A percentile compares a stretch with the other conserved stretches of the same genome.
Conservation (phyloP, 2,888 invertebrate genomes). For the Acrobeloides nanus region DNA sequence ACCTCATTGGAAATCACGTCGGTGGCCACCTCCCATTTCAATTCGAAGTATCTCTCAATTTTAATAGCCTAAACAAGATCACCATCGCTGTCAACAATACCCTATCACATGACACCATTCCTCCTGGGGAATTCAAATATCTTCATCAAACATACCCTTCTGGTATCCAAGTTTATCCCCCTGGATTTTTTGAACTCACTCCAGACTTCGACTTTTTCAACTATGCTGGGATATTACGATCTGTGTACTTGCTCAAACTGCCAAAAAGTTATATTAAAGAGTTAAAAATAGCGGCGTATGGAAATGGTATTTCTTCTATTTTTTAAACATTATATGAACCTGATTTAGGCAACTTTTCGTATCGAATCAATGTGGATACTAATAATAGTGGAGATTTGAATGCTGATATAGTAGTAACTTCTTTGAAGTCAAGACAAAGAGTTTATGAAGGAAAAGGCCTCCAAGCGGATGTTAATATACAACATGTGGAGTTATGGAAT, state of each 20-base stretch:
- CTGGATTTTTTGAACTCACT: conserved; percentile 31
- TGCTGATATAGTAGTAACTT: no score
- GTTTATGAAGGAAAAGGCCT: conserved; percentile 14
- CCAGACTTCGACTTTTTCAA: conserved; percentile 86
- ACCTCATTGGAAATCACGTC: conserved; percentile 72
- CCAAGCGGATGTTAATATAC: conserved; percentile 16
- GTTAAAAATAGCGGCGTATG: no score
- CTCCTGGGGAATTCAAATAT: conserved; percentile 69
- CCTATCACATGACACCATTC: conserved; percentile 74
- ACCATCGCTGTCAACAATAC: conserved; percentile 82
- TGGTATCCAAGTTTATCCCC: no score
- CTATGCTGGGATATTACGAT: conserved; percentile 90
- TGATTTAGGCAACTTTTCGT: no score
- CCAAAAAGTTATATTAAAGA: no score
- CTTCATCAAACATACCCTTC: neutral
- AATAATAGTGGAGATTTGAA: no score
- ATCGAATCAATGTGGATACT: no score
- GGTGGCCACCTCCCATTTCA: conserved; percentile 94
- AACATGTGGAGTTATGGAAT: conserved; percentile 56
- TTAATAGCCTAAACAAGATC: neutral
- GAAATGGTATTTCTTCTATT: no score
- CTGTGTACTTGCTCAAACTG: conserved; percentile 75
- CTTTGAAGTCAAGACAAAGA: neutral
- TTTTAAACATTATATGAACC: no score
- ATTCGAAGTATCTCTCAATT: conserved; percentile 64